Percentiles rank a stretch among this genome's conserved stretches.
Conservation (phyloP, 2,888 invertebrate genomes). For the Troglohyphantes excavatus region DNA sequence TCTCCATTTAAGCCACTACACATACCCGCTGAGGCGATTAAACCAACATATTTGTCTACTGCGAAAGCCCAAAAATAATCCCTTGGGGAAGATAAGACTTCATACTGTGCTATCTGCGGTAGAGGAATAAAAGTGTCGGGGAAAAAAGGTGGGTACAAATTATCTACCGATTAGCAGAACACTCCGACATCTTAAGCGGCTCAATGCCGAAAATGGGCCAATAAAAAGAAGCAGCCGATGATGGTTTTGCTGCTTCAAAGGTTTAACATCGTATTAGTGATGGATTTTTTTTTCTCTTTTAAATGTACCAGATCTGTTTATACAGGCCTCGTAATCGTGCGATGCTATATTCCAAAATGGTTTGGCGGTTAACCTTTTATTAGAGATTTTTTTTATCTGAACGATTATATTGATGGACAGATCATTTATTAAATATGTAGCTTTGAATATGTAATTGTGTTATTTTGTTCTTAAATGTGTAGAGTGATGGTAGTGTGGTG, state of each 20-base stretch:
- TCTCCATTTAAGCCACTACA: constrained; percentile 5
- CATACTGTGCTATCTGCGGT: constrained; percentile 1
- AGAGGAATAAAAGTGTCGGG: background rate
- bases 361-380: background rate
- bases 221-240: constrained; percentile 41
- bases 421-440: background rate
- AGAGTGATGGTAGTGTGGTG: background rate
- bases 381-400: background rate
- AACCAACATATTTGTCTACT: constrained; percentile 31
- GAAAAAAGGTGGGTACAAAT: constrained; percentile 26
- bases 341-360: background rate
- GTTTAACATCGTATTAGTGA: background rate
- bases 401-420: background rate
- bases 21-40: background rate
- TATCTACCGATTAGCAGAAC: constrained; percentile 44
- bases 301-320: background rate
- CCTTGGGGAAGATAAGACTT: constrained; percentile 20
- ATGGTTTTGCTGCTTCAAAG: background rate
- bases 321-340: background rate
- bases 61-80: constrained; percentile 3
- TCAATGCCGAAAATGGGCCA: constrained; percentile 10
- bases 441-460: background rate
- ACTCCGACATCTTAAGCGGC: constrained; percentile 34
- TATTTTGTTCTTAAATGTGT: background rate
- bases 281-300: background rate